Percentiles rank a stretch among this genome's conserved stretches.
Conservation (phyloP, 2,888 invertebrate genomes). For the Zaprionus obscuricornis region DNA sequence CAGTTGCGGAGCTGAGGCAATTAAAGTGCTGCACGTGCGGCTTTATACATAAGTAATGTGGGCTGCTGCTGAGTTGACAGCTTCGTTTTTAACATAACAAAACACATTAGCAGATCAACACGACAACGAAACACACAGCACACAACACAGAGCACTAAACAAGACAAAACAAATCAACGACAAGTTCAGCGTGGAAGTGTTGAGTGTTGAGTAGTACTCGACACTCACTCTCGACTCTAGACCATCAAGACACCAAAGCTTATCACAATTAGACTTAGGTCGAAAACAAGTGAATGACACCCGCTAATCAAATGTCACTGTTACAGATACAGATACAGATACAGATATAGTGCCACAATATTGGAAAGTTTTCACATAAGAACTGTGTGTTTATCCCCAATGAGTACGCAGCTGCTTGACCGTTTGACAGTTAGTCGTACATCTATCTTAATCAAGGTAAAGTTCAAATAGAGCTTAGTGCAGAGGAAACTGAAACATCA, state of each 20-base stretch:
- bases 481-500: too few relatives aligned
- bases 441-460: conserved; percentile 14
- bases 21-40: conserved; percentile 35
- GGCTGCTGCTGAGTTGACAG: conserved; percentile 15
- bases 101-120: conserved; percentile 37
- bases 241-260: conserved; percentile 11
- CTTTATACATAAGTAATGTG: conserved; percentile 19
- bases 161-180: conserved; percentile 14
- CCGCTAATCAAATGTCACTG: conserved; percentile 68
- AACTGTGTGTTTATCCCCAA: neutral
- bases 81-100: conserved; percentile 33
- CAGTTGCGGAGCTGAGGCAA: conserved; percentile 25
- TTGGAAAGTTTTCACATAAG: conserved; percentile 5
- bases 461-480: too few relatives aligned
- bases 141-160: conserved; percentile 3
- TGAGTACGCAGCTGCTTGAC: too few relatives aligned
- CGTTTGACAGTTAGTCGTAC: neutral
- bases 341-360: conserved; percentile 19
- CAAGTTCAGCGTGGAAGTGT: too few relatives aligned
- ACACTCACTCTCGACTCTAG: too few relatives aligned
- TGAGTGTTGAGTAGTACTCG: conserved; percentile 25
- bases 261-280: conserved; percentile 8
- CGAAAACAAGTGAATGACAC: conserved; percentile 27
- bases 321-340: conserved; percentile 21
- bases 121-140: neutral